phyloP scores from a whole-genome alignment of 1,140 invertebrate species.

The Ceratosolen solmsi region DNA sequence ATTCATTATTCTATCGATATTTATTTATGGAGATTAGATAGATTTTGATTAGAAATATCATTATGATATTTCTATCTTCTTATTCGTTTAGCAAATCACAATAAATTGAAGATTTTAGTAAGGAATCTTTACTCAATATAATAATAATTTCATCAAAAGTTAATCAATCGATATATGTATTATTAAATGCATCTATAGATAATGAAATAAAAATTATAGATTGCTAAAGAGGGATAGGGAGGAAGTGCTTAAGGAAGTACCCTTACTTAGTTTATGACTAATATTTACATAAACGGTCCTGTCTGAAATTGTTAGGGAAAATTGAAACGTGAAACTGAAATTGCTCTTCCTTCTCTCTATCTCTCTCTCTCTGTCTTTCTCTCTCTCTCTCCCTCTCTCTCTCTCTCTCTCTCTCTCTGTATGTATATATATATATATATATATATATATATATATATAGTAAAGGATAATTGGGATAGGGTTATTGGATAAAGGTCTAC shows the following conservation, averaged over 20 bases:
- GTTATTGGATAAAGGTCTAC: neutral
- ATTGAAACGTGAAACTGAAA: constrained; percentile 22
- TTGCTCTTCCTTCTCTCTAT: neutral
- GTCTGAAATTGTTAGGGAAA: constrained; percentile 18
- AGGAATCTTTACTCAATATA: no score
- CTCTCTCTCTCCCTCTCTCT: constrained; percentile 11
- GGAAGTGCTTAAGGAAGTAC: neutral
- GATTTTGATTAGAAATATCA: no score
- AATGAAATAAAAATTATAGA: neutral
- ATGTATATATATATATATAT: constrained; percentile 1
- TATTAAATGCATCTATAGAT: neutral
- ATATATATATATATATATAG: neutral
- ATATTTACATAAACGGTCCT: constrained; percentile 42
- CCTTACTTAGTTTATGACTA: constrained; percentile 22
- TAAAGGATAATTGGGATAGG: neutral
- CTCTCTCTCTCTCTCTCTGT: neutral
- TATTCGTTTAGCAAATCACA: no score
- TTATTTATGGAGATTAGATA: no score
- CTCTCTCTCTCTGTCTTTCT: neutral
- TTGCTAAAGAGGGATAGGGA: neutral
- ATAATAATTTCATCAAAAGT: constrained; percentile 34
- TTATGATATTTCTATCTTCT: no score
- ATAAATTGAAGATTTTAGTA: no score
- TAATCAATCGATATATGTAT: constrained; percentile 36
- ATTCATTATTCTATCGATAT: no score